Conservation (phyloP, 2,113 vertebrate species). For the Oryctolagus cuniculus region DNA sequence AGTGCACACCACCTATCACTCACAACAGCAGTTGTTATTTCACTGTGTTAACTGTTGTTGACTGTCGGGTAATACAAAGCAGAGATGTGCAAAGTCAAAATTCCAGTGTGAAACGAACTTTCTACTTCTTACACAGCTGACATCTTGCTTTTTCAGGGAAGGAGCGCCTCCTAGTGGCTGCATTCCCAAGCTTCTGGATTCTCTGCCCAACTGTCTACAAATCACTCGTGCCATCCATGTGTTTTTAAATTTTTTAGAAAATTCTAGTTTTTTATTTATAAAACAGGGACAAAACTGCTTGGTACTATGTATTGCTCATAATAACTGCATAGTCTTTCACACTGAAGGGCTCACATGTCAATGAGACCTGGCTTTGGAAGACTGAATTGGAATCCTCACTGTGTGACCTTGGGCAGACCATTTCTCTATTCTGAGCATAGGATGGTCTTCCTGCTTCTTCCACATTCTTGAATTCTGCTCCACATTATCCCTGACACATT, state of each 20-base stretch:
- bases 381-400: neutral
- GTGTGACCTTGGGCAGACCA: neutral
- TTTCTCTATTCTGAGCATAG: slow-evolving; percentile 1
- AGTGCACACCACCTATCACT: rapidly evolving
- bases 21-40: neutral
- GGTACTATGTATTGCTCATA: neutral
- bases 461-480: neutral
- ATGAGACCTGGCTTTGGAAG: neutral
- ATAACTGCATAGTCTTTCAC: neutral
- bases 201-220: neutral
- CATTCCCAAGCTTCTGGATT: neutral
- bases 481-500: neutral
- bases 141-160: neutral
- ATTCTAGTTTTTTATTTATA: slow-evolving; percentile 5
- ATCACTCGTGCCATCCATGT: neutral
- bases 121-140: neutral
- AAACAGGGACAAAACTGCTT: neutral
- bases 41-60: neutral
- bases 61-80: neutral
- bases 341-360: neutral
- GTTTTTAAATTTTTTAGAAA: slow-evolving; percentile 8
- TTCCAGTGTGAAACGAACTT: neutral
- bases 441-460: neutral
- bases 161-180: neutral
- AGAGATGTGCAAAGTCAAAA: neutral